Percentiles rank a stretch among this genome's conserved stretches.
These are phyloP conservation scores for Dipodomys spectabilis DNA, from an alignment of 2,113 vertebrate species.

Conservation along the genomic window DNA sequence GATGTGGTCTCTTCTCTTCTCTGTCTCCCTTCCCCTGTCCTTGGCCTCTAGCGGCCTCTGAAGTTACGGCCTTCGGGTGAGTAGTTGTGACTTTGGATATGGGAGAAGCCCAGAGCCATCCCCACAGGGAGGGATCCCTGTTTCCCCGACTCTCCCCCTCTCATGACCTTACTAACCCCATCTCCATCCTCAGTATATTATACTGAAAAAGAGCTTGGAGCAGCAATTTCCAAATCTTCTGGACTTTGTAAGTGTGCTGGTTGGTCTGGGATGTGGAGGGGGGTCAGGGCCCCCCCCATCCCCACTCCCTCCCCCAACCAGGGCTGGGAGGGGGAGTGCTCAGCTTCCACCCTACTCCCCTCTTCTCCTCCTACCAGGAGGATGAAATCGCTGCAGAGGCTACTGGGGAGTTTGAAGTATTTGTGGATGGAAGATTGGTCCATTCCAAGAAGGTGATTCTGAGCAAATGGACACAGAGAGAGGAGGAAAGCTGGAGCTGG, in stretches of 20 bases:
- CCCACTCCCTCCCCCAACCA: accelerated
- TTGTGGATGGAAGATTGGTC: slow-evolving; percentile 66
- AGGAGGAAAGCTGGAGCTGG: background rate
- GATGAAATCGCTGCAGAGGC: slow-evolving; percentile 22
- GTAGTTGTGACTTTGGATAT: slow-evolving; percentile 37
- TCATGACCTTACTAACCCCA: accelerated
- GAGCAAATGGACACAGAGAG: background rate
- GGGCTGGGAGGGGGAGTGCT: background rate
- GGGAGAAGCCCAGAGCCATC: background rate
- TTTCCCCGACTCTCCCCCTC: background rate
- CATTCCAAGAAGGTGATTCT: slow-evolving; percentile 80
- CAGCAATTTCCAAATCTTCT: slow-evolving; percentile 68
- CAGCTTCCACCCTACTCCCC: background rate
- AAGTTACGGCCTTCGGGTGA: slow-evolving; percentile 78
- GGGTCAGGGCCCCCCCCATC: background rate
- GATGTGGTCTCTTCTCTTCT: background rate
- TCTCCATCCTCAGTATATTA: slow-evolving; percentile 58
- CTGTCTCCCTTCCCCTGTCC: background rate
- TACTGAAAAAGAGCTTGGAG: slow-evolving; percentile 74
- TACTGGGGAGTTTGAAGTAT: slow-evolving; percentile 76
- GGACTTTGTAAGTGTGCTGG: slow-evolving; percentile 68
- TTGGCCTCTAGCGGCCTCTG: slow-evolving; percentile 74
- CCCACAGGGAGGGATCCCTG: background rate
- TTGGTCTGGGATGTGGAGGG: background rate
- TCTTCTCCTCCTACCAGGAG: slow-evolving; percentile 23